Evolutionary conservation across 2,113 vertebrate species (phyloP).

Genomic region (Actenoides hombroni): DNA sequence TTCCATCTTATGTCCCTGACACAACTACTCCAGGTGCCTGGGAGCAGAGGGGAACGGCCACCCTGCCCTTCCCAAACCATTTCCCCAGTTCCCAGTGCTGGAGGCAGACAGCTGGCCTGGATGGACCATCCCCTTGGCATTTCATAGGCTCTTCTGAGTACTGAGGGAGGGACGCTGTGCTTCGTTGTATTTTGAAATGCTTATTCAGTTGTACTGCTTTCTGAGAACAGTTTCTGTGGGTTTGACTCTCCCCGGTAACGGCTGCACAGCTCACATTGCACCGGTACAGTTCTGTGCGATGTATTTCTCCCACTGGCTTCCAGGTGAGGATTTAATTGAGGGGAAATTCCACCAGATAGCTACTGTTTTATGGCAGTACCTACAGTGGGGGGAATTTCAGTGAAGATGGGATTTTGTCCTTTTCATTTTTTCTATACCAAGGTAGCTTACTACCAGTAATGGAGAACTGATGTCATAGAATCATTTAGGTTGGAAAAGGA

Average conservation of each 20-base stretch:
- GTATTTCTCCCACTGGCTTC: not conserved
- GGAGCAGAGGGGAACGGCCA: not conserved
- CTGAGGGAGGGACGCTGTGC: accelerated
- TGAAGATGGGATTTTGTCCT: not conserved
- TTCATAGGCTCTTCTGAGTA: not conserved
- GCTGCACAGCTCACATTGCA: not conserved
- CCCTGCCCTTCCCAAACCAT: too few species aligned
- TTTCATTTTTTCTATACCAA: not conserved
- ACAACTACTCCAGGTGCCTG: accelerated
- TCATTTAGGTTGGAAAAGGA: too few species aligned
- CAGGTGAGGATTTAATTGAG: not conserved
- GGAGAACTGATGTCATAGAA: not conserved
- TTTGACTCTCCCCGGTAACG: not conserved
- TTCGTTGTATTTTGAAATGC: not conserved
- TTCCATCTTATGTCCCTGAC: not conserved
- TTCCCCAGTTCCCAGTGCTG: not conserved
- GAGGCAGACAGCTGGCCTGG: not conserved
- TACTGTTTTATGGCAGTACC: not conserved
- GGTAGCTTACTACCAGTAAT: not conserved
- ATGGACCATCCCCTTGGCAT: accelerated
- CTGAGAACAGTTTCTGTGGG: not conserved
- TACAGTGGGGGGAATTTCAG: not conserved
- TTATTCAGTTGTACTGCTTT: not conserved
- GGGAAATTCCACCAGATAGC: not conserved
- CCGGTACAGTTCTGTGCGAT: accelerated